Evolutionary conservation across 2,888 invertebrate species (phyloP).

Genomic region (Coenonympha arcania): DNA sequence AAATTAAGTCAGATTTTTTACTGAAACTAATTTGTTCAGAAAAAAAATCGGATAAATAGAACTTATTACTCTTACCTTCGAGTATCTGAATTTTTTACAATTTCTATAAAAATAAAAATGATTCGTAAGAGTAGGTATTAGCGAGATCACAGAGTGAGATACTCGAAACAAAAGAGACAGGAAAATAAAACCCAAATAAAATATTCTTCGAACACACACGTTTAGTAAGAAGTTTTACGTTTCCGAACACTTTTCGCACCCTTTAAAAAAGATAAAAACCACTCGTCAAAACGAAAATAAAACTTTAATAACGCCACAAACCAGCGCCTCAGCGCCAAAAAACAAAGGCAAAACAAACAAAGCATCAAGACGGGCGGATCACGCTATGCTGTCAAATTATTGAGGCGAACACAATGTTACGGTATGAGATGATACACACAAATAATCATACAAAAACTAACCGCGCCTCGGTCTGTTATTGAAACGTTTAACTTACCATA

Average conservation of each 20-base stretch:
- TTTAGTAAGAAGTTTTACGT: conserved; percentile 4
- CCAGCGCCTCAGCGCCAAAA: conserved; percentile 8
- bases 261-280: conserved; percentile 8
- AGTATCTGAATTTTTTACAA: no score
- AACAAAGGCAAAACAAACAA: conserved; percentile 22
- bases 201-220: background rate
- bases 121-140: background rate
- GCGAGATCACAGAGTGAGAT: no score
- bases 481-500: conserved; percentile 15
- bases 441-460: conserved; percentile 16
- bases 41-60: no score
- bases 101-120: background rate
- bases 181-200: background rate
- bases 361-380: conserved; percentile 26
- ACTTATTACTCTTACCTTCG: no score
- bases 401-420: conserved; percentile 34
- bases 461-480: conserved; percentile 11
- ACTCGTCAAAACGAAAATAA: conserved; percentile 3
- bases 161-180: background rate
- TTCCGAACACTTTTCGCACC: conserved; percentile 7
- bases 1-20: no score
- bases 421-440: conserved; percentile 14
- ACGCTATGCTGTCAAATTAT: conserved; percentile 32
- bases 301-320: conserved; percentile 1
- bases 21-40: no score